Conservation (phyloP, 2,797 vertebrate genomes). For the Urosaurus nigricauda region DNA sequence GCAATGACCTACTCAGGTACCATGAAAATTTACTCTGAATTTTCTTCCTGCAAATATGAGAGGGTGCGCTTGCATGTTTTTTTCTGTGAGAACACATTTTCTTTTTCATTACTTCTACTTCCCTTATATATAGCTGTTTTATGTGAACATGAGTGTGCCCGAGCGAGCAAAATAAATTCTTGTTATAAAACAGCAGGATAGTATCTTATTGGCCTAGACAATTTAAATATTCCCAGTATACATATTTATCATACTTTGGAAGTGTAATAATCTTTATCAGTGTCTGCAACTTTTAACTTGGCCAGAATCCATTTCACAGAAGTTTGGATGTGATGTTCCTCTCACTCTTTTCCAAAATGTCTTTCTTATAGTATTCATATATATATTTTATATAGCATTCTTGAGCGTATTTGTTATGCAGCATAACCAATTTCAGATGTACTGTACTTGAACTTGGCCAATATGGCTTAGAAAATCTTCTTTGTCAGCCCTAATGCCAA, state of each 20-base stretch:
- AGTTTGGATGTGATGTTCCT: not conserved
- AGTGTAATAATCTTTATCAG: not conserved
- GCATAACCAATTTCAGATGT: not conserved
- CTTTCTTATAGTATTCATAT: not conserved
- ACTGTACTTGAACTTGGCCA: not conserved
- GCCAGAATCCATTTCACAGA: not conserved
- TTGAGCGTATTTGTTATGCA: not conserved
- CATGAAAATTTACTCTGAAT: not conserved
- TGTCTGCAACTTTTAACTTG: not conserved
- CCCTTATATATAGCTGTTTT: not conserved
- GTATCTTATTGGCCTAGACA: not conserved
- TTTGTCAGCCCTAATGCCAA: not conserved
- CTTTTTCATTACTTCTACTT: not conserved
- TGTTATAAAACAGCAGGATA: too few relatives aligned
- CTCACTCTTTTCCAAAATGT: not conserved
- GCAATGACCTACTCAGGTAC: conserved; percentile 94
- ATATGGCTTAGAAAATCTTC: not conserved
- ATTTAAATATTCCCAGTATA: not conserved
- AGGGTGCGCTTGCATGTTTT: not conserved
- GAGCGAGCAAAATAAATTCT: not conserved
- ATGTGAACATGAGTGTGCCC: not conserved
- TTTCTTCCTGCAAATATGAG: not conserved
- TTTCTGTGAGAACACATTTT: not conserved
- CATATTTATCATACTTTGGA: not conserved
- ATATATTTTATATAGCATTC: not conserved